phyloP scores from a whole-genome alignment of 2,113 vertebrate genomes.

The Cariama cristata region DNA sequence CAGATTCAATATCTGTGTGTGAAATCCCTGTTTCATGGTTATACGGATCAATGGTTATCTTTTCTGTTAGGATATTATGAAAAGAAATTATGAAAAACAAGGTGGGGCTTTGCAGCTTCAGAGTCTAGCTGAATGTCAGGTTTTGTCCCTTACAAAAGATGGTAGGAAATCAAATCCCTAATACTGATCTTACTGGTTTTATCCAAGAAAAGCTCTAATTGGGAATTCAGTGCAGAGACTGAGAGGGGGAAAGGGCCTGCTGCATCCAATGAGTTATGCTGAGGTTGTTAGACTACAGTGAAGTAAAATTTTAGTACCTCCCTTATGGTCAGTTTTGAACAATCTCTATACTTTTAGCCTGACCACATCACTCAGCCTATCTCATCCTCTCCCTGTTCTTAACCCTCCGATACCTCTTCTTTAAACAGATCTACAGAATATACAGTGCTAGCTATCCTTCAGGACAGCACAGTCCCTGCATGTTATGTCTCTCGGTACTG shows the following conservation, averaged over 20 bases:
- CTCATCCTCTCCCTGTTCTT: background rate
- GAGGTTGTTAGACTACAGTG: constrained; percentile 17
- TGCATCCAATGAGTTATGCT: background rate
- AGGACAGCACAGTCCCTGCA: background rate
- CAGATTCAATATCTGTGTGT: background rate
- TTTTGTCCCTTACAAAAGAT: background rate
- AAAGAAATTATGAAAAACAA: background rate
- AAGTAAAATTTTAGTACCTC: background rate
- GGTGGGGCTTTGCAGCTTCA: background rate
- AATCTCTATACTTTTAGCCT: background rate
- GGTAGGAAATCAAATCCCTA: background rate
- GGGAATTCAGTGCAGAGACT: background rate
- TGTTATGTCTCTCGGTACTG: background rate
- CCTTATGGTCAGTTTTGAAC: background rate
- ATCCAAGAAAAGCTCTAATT: background rate
- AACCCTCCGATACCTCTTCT: background rate
- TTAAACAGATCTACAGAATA: background rate
- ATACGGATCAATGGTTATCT: background rate
- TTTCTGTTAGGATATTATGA: background rate
- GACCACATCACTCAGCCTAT: background rate
- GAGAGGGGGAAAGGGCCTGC: background rate
- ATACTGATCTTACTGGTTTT: background rate
- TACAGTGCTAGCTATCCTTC: background rate
- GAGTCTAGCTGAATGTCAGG: background rate
- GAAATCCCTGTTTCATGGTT: background rate